Base-by-base conservation (phyloP, 2,888 invertebrate genomes). In the Pterobdella sp. region DNA sequence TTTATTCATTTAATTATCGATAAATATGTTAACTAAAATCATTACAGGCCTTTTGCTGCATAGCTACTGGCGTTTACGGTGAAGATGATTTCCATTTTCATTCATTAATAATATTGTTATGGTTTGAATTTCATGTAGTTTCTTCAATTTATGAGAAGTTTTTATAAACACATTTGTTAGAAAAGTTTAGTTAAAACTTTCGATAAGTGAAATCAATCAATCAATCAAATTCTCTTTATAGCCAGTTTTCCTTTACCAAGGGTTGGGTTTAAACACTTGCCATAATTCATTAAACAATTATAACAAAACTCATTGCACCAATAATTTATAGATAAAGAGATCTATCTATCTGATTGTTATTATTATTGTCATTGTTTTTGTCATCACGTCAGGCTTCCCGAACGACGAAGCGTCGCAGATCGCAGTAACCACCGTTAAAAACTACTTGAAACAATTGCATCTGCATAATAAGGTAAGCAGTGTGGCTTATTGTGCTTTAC, bases 21-120 rank as follows among this genome's bases (percentile, higher is more conserved):
- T n/a, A n/a, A n/a, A n/a, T 22, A 18, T 42, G 4, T n/a, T 29
- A 36, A 1, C 29, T 49, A 14, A 26, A 65, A 31, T 67, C 72
- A 60, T 74, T 52, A 81, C 78, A 87, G 86, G 87, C 93, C 0
- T 93, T 93, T 81, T 93, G 93, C 0, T 93, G 93, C 81, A 91
- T 94, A 80, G 91, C 92, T 0, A 94, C 94, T 2, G 94, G 94
- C n/a, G 87, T 93, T 76, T 93, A 91, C 82, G 91, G 87, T 86
- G 80, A 80, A 82, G 36, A 31, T 37, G 26, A 22, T 37, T 22
- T 18, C 31, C n/a, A n/a, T n/a, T n/a, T n/a, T n/a, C n/a, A n/a
- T n/a, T n/a, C n/a, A n/a, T n/a, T n/a, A n/a, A n/a, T n/a, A n/a
- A n/a, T n/a, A n/a, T n/a, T n/a, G n/a, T n/a, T n/a, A n/a, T n/a